Evolutionary conservation across 1,140 invertebrate species (phyloP).

Genomic region (Pseudomyrmex cubaensis): DNA sequence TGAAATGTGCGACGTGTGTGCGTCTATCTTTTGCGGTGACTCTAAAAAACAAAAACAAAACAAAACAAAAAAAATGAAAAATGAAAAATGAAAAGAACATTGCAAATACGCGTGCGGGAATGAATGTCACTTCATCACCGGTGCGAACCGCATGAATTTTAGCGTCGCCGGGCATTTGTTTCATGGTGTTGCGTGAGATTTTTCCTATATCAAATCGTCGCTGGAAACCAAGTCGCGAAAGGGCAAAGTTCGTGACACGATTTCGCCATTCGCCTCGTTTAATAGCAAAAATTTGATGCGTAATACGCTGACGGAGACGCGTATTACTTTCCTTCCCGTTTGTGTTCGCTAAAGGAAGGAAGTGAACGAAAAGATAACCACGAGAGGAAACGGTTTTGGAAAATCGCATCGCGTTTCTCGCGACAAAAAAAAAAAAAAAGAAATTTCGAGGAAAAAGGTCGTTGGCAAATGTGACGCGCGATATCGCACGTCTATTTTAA

Average conservation of each 20-base stretch:
- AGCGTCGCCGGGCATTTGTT: not conserved
- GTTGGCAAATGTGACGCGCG: conserved; percentile 6
- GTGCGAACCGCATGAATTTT: conserved; percentile 14
- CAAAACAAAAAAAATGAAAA: too few relatives aligned
- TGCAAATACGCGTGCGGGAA: conserved; percentile 4
- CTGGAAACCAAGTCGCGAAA: conserved; percentile 58
- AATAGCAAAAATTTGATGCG: conserved; percentile 33
- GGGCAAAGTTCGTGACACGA: conserved; percentile 73
- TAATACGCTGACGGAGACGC: conserved; percentile 10
- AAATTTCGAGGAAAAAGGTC: conserved; percentile 24
- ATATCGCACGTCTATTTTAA: too few relatives aligned
- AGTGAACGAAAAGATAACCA: not conserved
- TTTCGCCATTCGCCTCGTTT: conserved; percentile 43
- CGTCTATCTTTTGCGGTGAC: not conserved
- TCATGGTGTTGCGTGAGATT: conserved; percentile 33
- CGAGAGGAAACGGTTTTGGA: not conserved
- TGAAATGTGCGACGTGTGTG: not conserved
- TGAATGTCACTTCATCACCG: conserved; percentile 6
- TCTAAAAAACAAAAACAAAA: not conserved
- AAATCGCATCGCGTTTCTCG: not conserved
- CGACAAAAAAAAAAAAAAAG: not conserved
- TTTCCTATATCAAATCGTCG: conserved; percentile 55
- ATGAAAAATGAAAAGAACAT: not conserved
- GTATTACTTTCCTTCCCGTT: not conserved
- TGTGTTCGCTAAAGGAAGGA: not conserved